These are phyloP conservation scores for Eurytoma californica DNA, from an alignment of 2,888 invertebrate genomes.

Conservation along the genomic window DNA sequence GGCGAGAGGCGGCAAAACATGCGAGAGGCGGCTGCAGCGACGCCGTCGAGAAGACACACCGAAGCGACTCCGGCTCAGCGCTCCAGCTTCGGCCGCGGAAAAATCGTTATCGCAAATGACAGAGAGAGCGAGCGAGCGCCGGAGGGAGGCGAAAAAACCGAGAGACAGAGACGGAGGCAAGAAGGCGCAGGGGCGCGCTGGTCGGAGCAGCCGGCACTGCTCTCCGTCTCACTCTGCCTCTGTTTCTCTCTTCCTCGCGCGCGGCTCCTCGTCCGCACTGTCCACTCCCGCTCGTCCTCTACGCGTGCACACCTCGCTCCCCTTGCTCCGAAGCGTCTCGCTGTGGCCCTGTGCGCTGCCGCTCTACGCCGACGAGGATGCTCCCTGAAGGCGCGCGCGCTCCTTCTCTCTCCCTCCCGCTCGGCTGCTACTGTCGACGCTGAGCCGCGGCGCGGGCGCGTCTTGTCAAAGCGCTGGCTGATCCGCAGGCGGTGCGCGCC, in stretches of 20 bases:
- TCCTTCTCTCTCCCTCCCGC: constrained; percentile 42
- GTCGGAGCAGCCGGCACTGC: constrained; percentile 64
- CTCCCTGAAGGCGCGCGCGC: constrained; percentile 14
- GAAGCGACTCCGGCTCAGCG: constrained; percentile 1
- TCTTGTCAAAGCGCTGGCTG: constrained; percentile 13
- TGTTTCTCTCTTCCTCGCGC: constrained; percentile 38
- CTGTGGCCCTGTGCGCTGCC: neutral
- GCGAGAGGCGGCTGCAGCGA: constrained; percentile 3
- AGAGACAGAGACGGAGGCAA: constrained; percentile 25
- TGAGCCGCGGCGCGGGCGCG: neutral
- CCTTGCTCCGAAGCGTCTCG: constrained; percentile 11
- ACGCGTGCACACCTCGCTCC: constrained; percentile 10
- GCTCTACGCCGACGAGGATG: neutral
- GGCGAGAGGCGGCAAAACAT: constrained; percentile 39
- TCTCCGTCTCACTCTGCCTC: constrained; percentile 61
- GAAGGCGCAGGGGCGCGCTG: constrained; percentile 52
- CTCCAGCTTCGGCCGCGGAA: constrained; percentile 34
- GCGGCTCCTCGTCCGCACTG: constrained; percentile 61
- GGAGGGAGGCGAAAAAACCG: constrained; percentile 22
- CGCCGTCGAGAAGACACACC: neutral
- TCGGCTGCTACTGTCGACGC: too few relatives aligned
- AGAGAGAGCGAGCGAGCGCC: constrained; percentile 12
- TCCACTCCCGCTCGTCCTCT: constrained; percentile 57
- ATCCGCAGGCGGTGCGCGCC: neutral
- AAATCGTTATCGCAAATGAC: constrained; percentile 53